Evolutionary conservation across 2,888 invertebrate genomes (phyloP).

Genomic region (Polydrusus tereticollis): DNA sequence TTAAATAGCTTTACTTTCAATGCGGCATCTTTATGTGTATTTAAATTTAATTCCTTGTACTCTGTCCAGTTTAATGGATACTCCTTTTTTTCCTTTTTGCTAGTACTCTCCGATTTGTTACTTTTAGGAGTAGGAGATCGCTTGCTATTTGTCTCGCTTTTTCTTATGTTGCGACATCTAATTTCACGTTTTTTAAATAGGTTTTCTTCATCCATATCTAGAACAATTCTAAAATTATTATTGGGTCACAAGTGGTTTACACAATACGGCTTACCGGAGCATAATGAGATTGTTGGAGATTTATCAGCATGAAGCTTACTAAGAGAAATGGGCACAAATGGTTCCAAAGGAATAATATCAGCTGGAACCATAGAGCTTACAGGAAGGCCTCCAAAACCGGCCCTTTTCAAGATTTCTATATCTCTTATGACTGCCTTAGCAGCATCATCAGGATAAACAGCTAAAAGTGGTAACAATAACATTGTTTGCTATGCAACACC

Average conservation of each 20-base stretch:
- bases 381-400: constrained; percentile 29
- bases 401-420: constrained; percentile 62
- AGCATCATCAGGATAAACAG: constrained; percentile 57
- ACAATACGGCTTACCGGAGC: constrained; percentile 12
- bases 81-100: constrained; percentile 33
- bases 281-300: constrained; percentile 9
- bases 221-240: neutral
- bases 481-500: too few relatives aligned
- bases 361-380: neutral
- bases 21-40: constrained; percentile 46
- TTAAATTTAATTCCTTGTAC: constrained; percentile 51
- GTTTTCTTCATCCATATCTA: constrained; percentile 40
- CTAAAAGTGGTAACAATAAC: constrained; percentile 48
- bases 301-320: neutral
- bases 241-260: too few relatives aligned
- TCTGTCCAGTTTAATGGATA: constrained; percentile 59
- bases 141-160: constrained; percentile 41
- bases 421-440: constrained; percentile 63
- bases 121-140: constrained; percentile 49
- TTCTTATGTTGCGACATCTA: constrained; percentile 56
- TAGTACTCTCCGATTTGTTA: constrained; percentile 31
- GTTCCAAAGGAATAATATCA: constrained; percentile 10
- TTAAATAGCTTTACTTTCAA: constrained; percentile 51
- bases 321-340: constrained; percentile 15
- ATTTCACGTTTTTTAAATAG: constrained; percentile 55